Evolutionary conservation across 2,113 vertebrate species (phyloP).

Genomic region (Catharus minimus): DNA sequence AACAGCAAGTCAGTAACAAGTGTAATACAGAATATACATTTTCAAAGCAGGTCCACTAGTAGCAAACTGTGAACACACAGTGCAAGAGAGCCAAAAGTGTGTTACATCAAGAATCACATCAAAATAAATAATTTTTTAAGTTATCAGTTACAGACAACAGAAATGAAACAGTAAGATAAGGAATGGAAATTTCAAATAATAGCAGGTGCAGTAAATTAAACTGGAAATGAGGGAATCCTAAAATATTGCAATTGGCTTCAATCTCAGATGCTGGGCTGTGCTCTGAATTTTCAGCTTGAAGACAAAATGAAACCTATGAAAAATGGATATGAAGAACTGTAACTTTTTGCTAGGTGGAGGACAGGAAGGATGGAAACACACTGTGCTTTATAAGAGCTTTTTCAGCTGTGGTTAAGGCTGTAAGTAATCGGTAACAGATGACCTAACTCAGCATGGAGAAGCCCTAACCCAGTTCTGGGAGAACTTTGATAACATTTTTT

Average conservation of each 20-base stretch:
- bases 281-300: not conserved
- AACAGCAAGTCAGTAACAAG: not conserved
- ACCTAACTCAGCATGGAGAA: not conserved
- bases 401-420: not conserved
- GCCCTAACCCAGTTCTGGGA: not conserved
- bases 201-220: not conserved
- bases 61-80: not conserved
- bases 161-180: not conserved
- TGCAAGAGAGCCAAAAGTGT: not conserved
- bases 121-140: not conserved
- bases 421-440: not conserved
- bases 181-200: not conserved
- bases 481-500: not conserved
- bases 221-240: not conserved
- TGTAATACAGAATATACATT: not conserved
- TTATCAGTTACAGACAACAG: not conserved
- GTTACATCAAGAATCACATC: not conserved
- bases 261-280: not conserved
- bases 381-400: not conserved
- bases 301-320: not conserved
- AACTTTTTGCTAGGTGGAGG: not conserved
- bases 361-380: not conserved
- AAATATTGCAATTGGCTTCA: not conserved
- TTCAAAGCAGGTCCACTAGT: not conserved
- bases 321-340: not conserved